Evolutionary conservation across 2,888 invertebrate genomes (phyloP), one percentile per base, ranked within the genome.

Genomic region (Oscheius sp.): DNA sequence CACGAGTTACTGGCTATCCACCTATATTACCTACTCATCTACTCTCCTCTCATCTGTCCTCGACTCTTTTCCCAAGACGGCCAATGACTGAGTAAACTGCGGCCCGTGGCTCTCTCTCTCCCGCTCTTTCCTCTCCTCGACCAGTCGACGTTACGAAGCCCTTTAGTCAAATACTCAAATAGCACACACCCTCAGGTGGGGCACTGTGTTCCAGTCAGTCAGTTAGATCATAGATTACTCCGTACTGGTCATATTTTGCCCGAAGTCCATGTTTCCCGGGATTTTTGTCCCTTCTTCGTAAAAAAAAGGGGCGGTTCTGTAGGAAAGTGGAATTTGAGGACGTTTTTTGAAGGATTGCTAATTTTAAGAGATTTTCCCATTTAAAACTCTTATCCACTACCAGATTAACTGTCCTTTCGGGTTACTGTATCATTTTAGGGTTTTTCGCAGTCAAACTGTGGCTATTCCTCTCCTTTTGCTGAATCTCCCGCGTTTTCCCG

Each of bases 41-140:
- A 56, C 56, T 5, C 13, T 21, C 49, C 13, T 13, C 49, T 18
- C 21, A 12, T 29, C 55, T 41, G 9, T 13, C 43, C 25, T 16
- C 35, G n/a, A n/a, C n/a, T n/a, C 55, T 41, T 25, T 69, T 69
- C 69, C 69, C 69, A 69, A 69, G 69, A 66, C 66, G 66, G 66
- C 66, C 66, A 52, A 66, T 66, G 66, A 66, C 66, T 66, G 66
- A 66, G 66, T 66, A 66, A 66, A 66, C 66, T 66, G 66, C 66
- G 46, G 49, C 29, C 66, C n/a, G 35, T 35, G 35, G 35, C 35
- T 35, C 35, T 35, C 35, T 35, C 35, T 35, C 35, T 35, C 35
- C 13, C 43, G 9, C 58, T 29, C 58, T 29, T n/a, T 58, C 58
- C 61, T 49, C 66, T 43, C 35, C 69, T 56, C 69, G 69, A 69